Base-by-base conservation (phyloP, 2,113 vertebrate genomes). In the Pluvialis apricaria region DNA sequence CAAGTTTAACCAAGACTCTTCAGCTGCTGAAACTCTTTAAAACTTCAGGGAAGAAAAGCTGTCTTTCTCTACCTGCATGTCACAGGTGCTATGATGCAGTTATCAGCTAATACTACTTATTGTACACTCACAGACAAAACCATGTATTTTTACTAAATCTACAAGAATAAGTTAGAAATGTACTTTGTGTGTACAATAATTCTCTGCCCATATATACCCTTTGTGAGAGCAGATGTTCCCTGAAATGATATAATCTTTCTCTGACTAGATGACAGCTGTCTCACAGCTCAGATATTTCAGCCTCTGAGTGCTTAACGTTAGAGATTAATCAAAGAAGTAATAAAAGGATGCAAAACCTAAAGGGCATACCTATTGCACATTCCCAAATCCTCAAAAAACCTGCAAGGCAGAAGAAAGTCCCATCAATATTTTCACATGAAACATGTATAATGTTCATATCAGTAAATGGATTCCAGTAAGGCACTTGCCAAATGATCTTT, bases 251-350 rank as follows among this genome's bases (percentile, higher is more conserved):
- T 40, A 32, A 68, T 93, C 78, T 36, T 92, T 93, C 94, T 87
- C 55, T 85, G 55, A 70, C 78, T 92, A 47, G 38, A 69, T 73
- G 82, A 45, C 55, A 92, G 73, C 49, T 70, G 42, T 87, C 78
- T 84, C 51, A 40, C 70, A 94, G 61, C 49, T 75, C 88, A 79
- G 64, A 76, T 83, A 93, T 82, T 79, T 90, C 94, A 87, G 84
- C 36, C 65, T 82, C 88, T 29, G n/a, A 85, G 70, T 51, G 38
- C 42, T 76, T 95, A 85, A 94, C 64, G 62, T 54, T 88, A 92
- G n/a, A 95, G 8, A 93, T 86, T 72, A 89, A 72, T 79, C 82
- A 90, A 36, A 68, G 18, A 70, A 70, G 45, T 78, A 82, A 82
- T 36, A 75, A 81, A 85, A 90, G 47, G 38, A 68, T 19, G 21